Evolutionary conservation across 2,888 invertebrate species (phyloP).

Genomic region (Aproaerema taeniolella): DNA sequence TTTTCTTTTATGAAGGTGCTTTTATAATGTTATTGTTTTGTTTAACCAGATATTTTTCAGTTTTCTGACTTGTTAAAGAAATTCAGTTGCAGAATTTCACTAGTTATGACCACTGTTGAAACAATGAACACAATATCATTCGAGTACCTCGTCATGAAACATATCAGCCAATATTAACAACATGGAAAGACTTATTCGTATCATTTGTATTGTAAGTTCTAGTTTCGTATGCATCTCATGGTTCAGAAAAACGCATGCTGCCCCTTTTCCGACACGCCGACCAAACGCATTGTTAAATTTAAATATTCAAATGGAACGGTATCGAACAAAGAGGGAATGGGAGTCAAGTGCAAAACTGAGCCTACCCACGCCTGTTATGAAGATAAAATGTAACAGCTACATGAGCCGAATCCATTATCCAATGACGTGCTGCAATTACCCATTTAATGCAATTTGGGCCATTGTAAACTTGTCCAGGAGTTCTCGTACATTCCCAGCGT

Average conservation of each 20-base stretch:
- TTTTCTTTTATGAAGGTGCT: too few relatives aligned
- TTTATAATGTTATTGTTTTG: too few relatives aligned
- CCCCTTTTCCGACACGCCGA: too few relatives aligned
- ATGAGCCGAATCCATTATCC: slow-evolving; percentile 73
- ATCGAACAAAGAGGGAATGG: slow-evolving; percentile 52
- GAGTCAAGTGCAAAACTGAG: slow-evolving; percentile 67
- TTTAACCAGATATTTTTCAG: too few relatives aligned
- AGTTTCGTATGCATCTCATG: slow-evolving; percentile 62
- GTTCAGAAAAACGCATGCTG: slow-evolving; percentile 44
- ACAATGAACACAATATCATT: too few relatives aligned
- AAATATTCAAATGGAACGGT: slow-evolving; percentile 55
- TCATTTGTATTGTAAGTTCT: too few relatives aligned
- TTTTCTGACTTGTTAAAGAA: too few relatives aligned
- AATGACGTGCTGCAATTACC: slow-evolving; percentile 76
- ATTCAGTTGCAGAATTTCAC: too few relatives aligned
- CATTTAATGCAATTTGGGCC: slow-evolving; percentile 75
- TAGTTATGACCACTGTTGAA: too few relatives aligned
- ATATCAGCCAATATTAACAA: too few relatives aligned
- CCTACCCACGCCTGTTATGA: slow-evolving; percentile 56
- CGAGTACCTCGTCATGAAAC: too few relatives aligned
- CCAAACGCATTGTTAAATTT: slow-evolving; percentile 58
- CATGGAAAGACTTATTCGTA: too few relatives aligned
- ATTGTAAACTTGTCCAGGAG: slow-evolving; percentile 60
- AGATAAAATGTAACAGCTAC: slow-evolving; percentile 59
- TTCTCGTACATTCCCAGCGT: slow-evolving; percentile 63